These are phyloP conservation scores for Teleogryllus occipitalis DNA, from an alignment of 1,140 invertebrate species.

Conservation along the genomic window DNA sequence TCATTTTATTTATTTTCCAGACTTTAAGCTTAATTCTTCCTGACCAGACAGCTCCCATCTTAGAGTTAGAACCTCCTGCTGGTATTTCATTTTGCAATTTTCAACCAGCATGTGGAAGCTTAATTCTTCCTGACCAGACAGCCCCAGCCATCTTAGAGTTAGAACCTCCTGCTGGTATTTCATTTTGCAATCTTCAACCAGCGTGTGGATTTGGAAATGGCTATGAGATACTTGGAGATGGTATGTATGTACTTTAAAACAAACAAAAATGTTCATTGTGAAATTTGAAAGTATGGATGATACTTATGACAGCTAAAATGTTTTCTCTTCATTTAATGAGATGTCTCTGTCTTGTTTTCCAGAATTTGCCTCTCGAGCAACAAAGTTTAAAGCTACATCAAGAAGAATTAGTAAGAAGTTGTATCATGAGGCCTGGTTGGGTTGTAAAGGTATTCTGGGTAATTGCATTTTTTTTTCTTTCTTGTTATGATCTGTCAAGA, in stretches of 20 bases:
- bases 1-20: no score
- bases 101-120: conserved; percentile 9
- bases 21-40: no score
- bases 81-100: conserved; percentile 14
- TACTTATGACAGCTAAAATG: not conserved
- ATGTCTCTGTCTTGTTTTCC: not conserved
- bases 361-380: not conserved
- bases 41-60: no score
- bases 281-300: not conserved
- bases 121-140: no score
- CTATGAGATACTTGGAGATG: conserved; percentile 15
- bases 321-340: not conserved
- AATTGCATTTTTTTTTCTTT: not conserved
- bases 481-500: not conserved
- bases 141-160: not conserved
- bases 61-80: conserved; percentile 14
- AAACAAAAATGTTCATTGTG: not conserved
- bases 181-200: conserved; percentile 13
- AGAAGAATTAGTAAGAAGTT: not conserved
- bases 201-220: conserved; percentile 15
- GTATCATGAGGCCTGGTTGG: not conserved
- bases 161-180: conserved; percentile 18
- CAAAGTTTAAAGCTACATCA: not conserved
- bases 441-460: not conserved
- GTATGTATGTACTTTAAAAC: not conserved